Percentiles rank a stretch among this genome's conserved stretches.
Conservation (phyloP, 1,140 invertebrate genomes). For the Bemisia tabaci region DNA sequence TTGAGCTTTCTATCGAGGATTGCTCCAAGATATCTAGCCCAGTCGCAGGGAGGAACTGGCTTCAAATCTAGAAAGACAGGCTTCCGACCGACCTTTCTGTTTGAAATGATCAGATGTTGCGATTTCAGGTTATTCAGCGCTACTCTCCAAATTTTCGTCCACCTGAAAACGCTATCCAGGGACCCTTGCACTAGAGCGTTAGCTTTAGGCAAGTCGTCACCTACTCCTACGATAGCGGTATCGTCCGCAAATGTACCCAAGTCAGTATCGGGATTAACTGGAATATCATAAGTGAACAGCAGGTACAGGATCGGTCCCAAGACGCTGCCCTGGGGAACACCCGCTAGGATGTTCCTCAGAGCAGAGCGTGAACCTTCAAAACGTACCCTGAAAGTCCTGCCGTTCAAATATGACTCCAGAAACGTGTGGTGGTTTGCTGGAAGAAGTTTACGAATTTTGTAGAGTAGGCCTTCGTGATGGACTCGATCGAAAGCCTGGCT, state of each 20-base stretch:
- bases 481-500: slow-evolving; percentile 28
- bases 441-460: slow-evolving; percentile 6
- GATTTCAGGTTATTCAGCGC: no score
- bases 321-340: no score
- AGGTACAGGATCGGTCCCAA: slow-evolving; percentile 13
- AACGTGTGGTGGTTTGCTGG: neutral
- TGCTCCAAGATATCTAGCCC: no score
- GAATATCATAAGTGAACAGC: slow-evolving; percentile 10
- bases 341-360: slow-evolving; percentile 2
- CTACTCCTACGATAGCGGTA: slow-evolving; percentile 12
- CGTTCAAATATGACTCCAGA: slow-evolving; percentile 10
- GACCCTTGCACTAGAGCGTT: no score
- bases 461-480: slow-evolving; percentile 21
- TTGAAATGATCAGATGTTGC: no score
- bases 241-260: slow-evolving; percentile 13
- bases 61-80: no score
- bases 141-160: no score
- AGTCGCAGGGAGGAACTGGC: no score
- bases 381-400: slow-evolving; percentile 9
- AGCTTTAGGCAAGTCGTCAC: no score
- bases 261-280: neutral
- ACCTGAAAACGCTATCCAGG: no score
- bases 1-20: no score
- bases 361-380: neutral
- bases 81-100: no score